A percentile compares a stretch with the other conserved stretches of the same genome.
These are phyloP conservation scores for Drosophila obscura DNA, from an alignment of 1,140 invertebrate genomes.

Conservation along the genomic window DNA sequence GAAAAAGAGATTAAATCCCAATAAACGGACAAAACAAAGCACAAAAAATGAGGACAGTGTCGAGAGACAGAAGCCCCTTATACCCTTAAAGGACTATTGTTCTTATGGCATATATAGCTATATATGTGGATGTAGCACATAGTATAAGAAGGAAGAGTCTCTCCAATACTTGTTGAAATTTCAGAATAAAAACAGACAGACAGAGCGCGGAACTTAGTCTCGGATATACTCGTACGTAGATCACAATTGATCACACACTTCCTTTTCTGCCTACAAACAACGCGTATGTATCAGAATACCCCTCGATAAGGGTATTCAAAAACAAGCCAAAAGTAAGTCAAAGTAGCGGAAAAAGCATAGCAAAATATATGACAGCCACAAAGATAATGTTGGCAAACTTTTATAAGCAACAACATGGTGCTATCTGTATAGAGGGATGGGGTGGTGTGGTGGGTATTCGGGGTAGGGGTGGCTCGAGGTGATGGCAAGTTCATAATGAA, in stretches of 20 bases:
- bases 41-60: neutral
- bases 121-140: no score
- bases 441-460: neutral
- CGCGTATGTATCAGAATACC: no score
- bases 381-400: constrained; percentile 55
- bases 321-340: constrained; percentile 41
- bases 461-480: constrained; percentile 17
- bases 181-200: neutral
- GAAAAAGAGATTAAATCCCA: constrained; percentile 54
- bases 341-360: constrained; percentile 17
- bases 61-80: no score
- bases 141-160: no score
- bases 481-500: constrained; percentile 53
- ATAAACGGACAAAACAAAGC: constrained; percentile 54
- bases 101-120: no score
- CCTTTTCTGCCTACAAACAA: no score
- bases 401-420: constrained; percentile 51
- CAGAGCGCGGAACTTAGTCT: neutral
- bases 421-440: constrained; percentile 5
- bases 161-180: no score
- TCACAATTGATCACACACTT: no score
- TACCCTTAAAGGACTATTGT: no score
- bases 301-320: neutral
- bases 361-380: constrained; percentile 52
- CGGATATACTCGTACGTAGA: no score